Conservation (phyloP, 2,797 vertebrate genomes). For the Enteromius mattozi region DNA sequence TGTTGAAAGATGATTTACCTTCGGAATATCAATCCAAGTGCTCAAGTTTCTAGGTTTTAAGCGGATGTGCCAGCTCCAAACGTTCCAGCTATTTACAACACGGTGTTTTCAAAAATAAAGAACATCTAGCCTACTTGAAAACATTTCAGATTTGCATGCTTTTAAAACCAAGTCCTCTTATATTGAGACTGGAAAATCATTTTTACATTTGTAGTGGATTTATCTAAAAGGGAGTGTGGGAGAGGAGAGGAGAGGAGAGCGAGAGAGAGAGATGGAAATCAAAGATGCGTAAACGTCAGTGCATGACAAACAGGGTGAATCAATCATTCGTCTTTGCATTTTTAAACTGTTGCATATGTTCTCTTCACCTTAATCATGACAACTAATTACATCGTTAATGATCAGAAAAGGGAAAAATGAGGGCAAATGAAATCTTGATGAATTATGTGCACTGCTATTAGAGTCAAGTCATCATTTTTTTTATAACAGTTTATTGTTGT, state of each 20-base stretch:
- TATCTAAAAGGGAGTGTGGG: conserved; percentile 16
- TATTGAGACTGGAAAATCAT: background rate
- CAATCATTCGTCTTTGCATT: conserved; percentile 57
- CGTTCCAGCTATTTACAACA: background rate
- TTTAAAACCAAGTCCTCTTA: conserved; percentile 1
- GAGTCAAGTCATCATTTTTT: conserved; percentile 9
- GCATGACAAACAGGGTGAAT: conserved; percentile 48
- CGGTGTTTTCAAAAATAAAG: background rate
- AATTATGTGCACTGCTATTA: conserved; percentile 10
- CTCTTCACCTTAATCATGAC: conserved; percentile 50
- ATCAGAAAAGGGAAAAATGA: conserved; percentile 48
- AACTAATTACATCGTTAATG: conserved; percentile 56
- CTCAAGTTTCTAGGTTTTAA: background rate
- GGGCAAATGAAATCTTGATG: conserved; percentile 39
- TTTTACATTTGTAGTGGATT: conserved; percentile 11
- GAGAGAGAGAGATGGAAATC: conserved; percentile 16
- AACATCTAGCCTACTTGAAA: background rate
- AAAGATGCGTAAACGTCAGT: conserved; percentile 45
- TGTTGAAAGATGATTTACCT: conserved; percentile 21
- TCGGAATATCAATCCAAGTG: conserved; percentile 14
- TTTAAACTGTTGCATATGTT: conserved; percentile 60
- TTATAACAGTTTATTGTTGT: conserved; percentile 13
- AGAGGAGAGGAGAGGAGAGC: conserved; percentile 13
- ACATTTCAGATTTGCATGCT: background rate
- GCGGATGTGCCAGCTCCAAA: background rate